Evolutionary conservation across 2,888 invertebrate species (phyloP), one percentile per base, ranked within the genome.

Genomic region (Rhingia rostrata): DNA sequence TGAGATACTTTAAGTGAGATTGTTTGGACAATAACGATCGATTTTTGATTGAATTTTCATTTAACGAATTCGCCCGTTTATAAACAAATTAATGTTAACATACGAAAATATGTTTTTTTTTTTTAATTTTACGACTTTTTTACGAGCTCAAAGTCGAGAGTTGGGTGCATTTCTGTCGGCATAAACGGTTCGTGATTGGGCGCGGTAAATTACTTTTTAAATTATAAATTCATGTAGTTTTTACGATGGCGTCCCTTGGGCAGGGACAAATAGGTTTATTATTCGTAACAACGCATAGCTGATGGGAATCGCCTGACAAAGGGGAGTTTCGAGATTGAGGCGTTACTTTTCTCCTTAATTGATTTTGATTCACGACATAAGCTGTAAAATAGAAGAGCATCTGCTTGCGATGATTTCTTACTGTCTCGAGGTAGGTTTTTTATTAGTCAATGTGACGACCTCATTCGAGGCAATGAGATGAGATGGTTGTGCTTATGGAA

Each of bases 261-360:
- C 47, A 30, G 61, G 82, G 47, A 72, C 82, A 78, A 67, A 78
- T 72, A 78, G 78, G 66, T 78, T 83, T 83, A 83, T 73, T 72
- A 73, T 77, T 63, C 67, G 14, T 32, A 14, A 51, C 51, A 4
- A 61, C 5, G 45, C 10, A 9, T 9, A 33, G 35, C 67, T 63
- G 61, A 51, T 83, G 82, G 77, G 78, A 83, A 83, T 66, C 72
- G 49, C 58, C 74, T 70, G 30, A 66, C 45, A 82, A 73, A 78
- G 60, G 61, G 61, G 73, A 61, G 72, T 49, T 67, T n/a, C 33
- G 43, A 63, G 61, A 67, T 61, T 60, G 58, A 75, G 73, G 47
- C 61, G 45, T 66, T 51, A 49, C 60, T 47, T 61, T 70, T n/a
- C 43, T 67, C 78, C 45, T 37, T 78, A 83, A 83, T 83, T 83